Percentiles rank a stretch among this genome's conserved stretches.
These are phyloP conservation scores for Nannoperca obscura DNA, from an alignment of 2,797 vertebrate genomes.

Conservation along the genomic window DNA sequence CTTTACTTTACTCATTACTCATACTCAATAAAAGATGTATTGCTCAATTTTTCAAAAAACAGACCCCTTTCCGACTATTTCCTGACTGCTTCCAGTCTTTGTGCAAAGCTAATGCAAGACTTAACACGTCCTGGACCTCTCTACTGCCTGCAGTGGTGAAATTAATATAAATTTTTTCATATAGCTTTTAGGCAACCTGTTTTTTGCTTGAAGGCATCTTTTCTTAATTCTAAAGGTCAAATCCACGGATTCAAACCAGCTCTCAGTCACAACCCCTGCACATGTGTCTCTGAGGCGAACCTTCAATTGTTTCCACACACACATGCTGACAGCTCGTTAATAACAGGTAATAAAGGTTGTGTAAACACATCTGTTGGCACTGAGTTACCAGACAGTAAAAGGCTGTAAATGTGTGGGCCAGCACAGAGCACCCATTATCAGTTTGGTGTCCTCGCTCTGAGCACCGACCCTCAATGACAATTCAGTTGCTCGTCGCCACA, in stretches of 20 bases:
- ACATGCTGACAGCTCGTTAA: constrained; percentile 77
- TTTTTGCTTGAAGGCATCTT: background rate
- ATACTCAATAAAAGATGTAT: background rate
- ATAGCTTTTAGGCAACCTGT: background rate
- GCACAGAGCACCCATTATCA: constrained; percentile 66
- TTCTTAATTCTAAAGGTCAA: background rate
- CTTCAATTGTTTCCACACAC: constrained; percentile 65
- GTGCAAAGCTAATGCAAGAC: constrained; percentile 9
- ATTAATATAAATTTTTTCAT: background rate
- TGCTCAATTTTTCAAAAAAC: background rate
- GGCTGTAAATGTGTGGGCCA: constrained; percentile 69
- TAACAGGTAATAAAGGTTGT: constrained; percentile 79
- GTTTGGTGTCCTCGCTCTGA: constrained; percentile 25
- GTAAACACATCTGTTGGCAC: constrained; percentile 83
- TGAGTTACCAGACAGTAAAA: constrained; percentile 79
- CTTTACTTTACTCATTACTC: background rate
- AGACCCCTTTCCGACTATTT: background rate
- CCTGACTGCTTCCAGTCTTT: constrained; percentile 12
- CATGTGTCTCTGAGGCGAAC: constrained; percentile 54
- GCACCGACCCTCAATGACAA: constrained; percentile 35
- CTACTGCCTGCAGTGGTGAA: background rate
- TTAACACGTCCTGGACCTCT: background rate
- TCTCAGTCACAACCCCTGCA: constrained; percentile 17
- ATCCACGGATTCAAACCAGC: constrained; percentile 9
- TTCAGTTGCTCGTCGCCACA: constrained; percentile 32